Evolutionary conservation across 2,888 invertebrate genomes (phyloP).

Genomic region (Trichopoda pennipes): DNA sequence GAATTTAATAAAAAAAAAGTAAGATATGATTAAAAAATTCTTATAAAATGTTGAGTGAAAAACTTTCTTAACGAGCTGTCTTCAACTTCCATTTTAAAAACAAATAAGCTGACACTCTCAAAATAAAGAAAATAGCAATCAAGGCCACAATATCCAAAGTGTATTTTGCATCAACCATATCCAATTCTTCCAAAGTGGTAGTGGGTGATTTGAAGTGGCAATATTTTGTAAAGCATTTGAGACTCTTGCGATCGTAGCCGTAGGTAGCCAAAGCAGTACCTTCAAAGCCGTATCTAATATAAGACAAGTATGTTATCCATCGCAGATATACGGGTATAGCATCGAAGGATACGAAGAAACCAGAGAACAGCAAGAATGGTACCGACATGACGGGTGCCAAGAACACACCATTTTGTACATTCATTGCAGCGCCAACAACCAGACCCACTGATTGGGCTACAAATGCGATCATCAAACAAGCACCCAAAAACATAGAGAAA

Average conservation of each 20-base stretch:
- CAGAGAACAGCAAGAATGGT: constrained; percentile 96
- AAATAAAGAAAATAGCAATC: constrained; percentile 88
- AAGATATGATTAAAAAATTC: constrained; percentile 19
- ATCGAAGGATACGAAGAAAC: constrained; percentile 98
- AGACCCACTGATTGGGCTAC: constrained; percentile 97
- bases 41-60: constrained; percentile 21
- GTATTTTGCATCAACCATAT: constrained; percentile 91
- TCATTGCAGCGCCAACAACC: constrained; percentile 97
- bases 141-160: constrained; percentile 90
- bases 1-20: constrained; percentile 30
- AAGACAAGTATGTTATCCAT: constrained; percentile 97
- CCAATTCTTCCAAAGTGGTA: constrained; percentile 92
- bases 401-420: constrained; percentile 97
- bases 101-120: constrained; percentile 90
- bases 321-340: constrained; percentile 96
- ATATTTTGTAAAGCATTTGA: constrained; percentile 90
- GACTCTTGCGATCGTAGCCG: constrained; percentile 89
- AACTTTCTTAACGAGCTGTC: constrained; percentile 85
- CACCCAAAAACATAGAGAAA: constrained; percentile 93
- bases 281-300: constrained; percentile 97
- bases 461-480: constrained; percentile 94
- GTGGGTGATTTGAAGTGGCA: constrained; percentile 92
- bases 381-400: constrained; percentile 98
- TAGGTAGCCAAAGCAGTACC: constrained; percentile 96
- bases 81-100: constrained; percentile 94